These are phyloP conservation scores for Crotalus viridis DNA, from an alignment of 2,113 vertebrate genomes.

Conservation along the genomic window DNA sequence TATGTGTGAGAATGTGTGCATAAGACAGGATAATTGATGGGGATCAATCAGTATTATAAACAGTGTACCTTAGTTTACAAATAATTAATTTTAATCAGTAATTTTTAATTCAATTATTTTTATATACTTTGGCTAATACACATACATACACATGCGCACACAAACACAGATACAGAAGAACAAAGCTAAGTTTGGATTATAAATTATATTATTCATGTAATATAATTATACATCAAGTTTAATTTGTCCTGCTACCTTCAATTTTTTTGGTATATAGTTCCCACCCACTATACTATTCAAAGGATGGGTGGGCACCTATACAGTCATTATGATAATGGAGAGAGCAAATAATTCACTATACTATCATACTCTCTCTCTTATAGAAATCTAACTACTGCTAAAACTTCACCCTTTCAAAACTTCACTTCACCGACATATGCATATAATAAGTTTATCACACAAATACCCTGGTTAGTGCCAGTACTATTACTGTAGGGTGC, in stretches of 20 bases:
- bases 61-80: not conserved
- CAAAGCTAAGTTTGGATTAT: not conserved
- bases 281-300: not conserved
- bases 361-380: not conserved
- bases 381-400: not conserved
- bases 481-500: not conserved
- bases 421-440: not conserved
- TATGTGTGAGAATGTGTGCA: not conserved
- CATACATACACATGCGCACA: not conserved
- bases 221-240: not conserved
- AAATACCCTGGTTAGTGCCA: not conserved
- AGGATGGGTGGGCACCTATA: not conserved
- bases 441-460: not conserved
- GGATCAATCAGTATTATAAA: not conserved
- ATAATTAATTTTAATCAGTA: not conserved
- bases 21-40: not conserved
- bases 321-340: not conserved
- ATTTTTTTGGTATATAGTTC: not conserved
- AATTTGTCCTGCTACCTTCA: not conserved
- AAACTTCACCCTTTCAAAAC: not conserved
- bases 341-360: not conserved
- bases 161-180: not conserved
- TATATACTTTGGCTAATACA: not conserved
- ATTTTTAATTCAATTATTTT: not conserved
- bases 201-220: not conserved